Evolutionary conservation across 1,140 invertebrate genomes (phyloP).

Genomic region (Lanistes nyassanus): DNA sequence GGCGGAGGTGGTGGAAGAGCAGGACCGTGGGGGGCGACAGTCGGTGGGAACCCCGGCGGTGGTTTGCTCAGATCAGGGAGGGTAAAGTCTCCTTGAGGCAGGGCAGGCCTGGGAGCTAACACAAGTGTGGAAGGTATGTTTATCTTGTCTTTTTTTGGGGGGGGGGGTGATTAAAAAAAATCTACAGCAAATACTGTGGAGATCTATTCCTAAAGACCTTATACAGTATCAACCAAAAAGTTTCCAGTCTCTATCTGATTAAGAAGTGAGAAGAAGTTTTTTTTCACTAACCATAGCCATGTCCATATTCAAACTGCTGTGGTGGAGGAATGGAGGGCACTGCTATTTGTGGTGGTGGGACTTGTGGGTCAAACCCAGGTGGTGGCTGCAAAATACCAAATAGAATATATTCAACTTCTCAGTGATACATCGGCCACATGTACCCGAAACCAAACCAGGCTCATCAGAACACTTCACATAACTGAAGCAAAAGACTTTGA

Average conservation of each 20-base stretch:
- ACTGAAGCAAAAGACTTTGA: too few species aligned
- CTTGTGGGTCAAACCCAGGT: constrained; percentile 18
- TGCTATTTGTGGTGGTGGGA: constrained; percentile 31
- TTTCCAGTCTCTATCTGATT: too few species aligned
- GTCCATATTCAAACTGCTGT: constrained; percentile 57
- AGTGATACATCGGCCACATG: too few species aligned
- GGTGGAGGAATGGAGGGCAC: constrained; percentile 36
- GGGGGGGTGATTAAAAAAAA: too few species aligned
- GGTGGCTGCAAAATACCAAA: constrained; percentile 26
- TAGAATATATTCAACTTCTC: too few species aligned
- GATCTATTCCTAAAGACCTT: too few species aligned
- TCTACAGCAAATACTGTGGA: too few species aligned
- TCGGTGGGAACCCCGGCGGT: constrained; percentile 67
- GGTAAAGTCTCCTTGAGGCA: constrained; percentile 37
- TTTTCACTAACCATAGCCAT: constrained; percentile 43
- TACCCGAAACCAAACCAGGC: too few species aligned
- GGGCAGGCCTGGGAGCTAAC: constrained; percentile 35
- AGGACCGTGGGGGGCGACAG: constrained; percentile 17
- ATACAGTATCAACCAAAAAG: too few species aligned
- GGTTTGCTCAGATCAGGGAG: constrained; percentile 71
- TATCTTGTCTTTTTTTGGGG: neutral
- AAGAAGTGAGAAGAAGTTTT: too few species aligned
- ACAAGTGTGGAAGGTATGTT: neutral
- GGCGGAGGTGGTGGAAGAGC: constrained; percentile 65
- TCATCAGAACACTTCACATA: too few species aligned